These are phyloP conservation scores for Coecobrya sp. DNA, from an alignment of 2,888 invertebrate species.

Conservation along the genomic window DNA sequence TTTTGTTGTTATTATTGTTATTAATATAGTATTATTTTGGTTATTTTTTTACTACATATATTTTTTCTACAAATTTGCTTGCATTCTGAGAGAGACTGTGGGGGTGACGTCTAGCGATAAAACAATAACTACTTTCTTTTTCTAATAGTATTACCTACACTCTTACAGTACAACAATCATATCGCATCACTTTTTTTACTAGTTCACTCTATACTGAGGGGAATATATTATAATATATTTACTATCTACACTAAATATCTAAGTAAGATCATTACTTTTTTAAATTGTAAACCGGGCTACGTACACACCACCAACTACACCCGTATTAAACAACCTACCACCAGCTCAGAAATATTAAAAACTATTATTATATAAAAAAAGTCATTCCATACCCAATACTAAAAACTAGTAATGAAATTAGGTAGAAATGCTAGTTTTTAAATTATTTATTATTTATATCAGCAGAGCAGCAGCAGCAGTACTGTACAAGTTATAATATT, in stretches of 20 bases:
- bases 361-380: not conserved
- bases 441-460: not conserved
- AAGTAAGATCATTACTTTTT: too few relatives aligned
- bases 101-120: not conserved
- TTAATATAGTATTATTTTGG: not conserved
- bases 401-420: not conserved
- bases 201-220: too few relatives aligned
- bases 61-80: not conserved
- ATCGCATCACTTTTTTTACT: too few relatives aligned
- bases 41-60: not conserved
- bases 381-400: not conserved
- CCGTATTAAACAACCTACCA: not conserved
- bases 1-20: not conserved
- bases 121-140: not conserved
- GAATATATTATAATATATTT: too few relatives aligned
- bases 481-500: conserved; percentile 41
- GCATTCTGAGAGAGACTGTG: not conserved
- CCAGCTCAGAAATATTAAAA: not conserved
- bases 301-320: conserved; percentile 1
- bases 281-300: not conserved
- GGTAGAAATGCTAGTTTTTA: not conserved
- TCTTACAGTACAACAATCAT: not conserved
- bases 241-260: too few relatives aligned
- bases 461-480: conserved; percentile 24
- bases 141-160: not conserved